Base-by-base conservation (phyloP, 2,888 invertebrate species). In the Macrosoma leucophasiata region DNA sequence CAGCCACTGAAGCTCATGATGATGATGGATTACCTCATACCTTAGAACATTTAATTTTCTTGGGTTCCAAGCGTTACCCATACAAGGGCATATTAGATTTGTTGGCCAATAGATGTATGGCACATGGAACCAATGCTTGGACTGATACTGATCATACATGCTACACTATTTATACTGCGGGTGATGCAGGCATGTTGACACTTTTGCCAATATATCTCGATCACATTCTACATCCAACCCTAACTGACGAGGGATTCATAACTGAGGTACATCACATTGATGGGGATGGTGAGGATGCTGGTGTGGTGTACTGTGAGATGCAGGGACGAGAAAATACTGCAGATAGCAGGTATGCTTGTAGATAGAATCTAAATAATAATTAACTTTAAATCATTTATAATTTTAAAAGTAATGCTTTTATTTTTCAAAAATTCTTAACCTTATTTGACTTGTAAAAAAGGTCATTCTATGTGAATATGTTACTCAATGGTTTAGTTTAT, bases 271-370 rank as follows among this genome's bases (percentile, higher is more conserved):
- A 97, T 70, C 96, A 97, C 65, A 86, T 97, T 41, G 94, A 93
- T 53, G 93, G 91, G 0, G 90, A 93, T 39, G 97, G 96, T 0
- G 91, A 93, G 46, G 92, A 97, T 84, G 95, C 92, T 7, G 97
- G 97, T 10, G 95, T 97, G 8, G 96, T 97, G n/a, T 97, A 97
- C 67, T 95, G 94, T 69, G 97, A 97, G 82, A 96, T 96, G 93
- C 96, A 95, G 72, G 94, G 91, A 0, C 67, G 88, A 15, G 95
- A 95, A 67, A 95, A 94, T 67, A 87, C 86, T n/a, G 91, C 92
- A 3, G 92, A 93, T 59, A 89, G 89, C 36, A 79, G 81, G 85
- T 84, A 32, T 48, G 50, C 39, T n/a, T 13, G 31, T 11, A 12
- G 17, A 17, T n/a, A n/a, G n/a, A n/a, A n/a, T n/a, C n/a, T n/a